Base-by-base conservation (phyloP, 2,113 vertebrate species). In the Mormoops blainvillei region DNA sequence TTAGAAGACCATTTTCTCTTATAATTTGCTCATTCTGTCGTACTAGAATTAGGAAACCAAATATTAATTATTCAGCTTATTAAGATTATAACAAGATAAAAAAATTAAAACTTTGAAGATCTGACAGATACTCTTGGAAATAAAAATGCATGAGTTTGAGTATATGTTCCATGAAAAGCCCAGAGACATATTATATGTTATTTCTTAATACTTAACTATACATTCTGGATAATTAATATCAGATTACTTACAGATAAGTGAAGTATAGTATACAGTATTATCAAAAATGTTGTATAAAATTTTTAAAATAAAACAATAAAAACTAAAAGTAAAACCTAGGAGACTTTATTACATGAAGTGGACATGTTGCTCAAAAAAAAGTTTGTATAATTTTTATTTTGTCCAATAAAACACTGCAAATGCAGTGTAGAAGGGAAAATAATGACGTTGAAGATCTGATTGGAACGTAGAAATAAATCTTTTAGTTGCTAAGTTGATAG, bases 61-160 rank as follows among this genome's bases (percentile, higher is more conserved):
- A 50, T 91, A 52, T 48, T 92, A 67, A 74, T 81, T 84, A 65
- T 67, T 89, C 15, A 87, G 33, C 22, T 58, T 84, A 50, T 71
- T 78, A 84, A 8, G 85, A 88, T 84, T 95, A 19, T 91, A 70
- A 67, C 13, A 19, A 84, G 18, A 87, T 94, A 31, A 94, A 83
- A 87, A 89, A 33, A 63, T 54, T 92, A 93, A 93, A 91, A 93
- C 63, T 81, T 74, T 87, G 28, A 68, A 82, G 14, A 76, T 63
- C 56, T 43, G 48, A 82, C 52, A 87, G 33, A 70, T 22, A 63
- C 11, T 89, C 26, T 48, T 63, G 11, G 45, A 93, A 87, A 20
- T 81, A 89, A 86, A 95, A 95, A 67, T 89, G 19, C 31, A 9
- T 67, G 76, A 71, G 5, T 76, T 93, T 77, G 41, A 45, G 10